These are phyloP conservation scores for Pterocles burchelli DNA, from an alignment of 2,113 vertebrate species.

Conservation along the genomic window DNA sequence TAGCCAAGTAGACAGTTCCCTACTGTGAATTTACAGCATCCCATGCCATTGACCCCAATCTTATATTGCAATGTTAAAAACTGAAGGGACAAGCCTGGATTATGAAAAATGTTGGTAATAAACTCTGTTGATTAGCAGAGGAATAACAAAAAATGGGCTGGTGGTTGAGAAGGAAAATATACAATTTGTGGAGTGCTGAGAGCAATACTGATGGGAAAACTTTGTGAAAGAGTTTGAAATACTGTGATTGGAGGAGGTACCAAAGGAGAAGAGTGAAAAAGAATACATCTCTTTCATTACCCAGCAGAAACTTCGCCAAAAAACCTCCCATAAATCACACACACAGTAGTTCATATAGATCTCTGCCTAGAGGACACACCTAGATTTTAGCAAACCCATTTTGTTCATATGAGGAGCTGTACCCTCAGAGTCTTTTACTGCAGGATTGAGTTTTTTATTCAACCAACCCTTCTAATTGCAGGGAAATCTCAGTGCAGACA, in stretches of 20 bases:
- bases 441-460: neutral
- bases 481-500: neutral
- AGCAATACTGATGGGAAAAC: neutral
- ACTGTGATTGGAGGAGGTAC: neutral
- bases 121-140: neutral
- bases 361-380: neutral
- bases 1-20: neutral
- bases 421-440: neutral
- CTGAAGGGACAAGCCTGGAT: neutral
- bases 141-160: neutral
- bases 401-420: neutral
- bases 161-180: neutral
- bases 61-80: neutral
- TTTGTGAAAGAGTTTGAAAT: neutral
- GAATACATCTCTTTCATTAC: neutral
- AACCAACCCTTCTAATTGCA: neutral
- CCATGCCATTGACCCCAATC: neutral
- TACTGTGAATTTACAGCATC: neutral
- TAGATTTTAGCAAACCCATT: neutral
- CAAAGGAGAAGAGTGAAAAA: neutral
- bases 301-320: neutral
- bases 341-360: neutral
- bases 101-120: neutral
- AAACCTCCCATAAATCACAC: neutral
- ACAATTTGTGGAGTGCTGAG: neutral